Evolutionary conservation across 2,888 invertebrate genomes (phyloP).

Genomic region (Neoascia interrupta): DNA sequence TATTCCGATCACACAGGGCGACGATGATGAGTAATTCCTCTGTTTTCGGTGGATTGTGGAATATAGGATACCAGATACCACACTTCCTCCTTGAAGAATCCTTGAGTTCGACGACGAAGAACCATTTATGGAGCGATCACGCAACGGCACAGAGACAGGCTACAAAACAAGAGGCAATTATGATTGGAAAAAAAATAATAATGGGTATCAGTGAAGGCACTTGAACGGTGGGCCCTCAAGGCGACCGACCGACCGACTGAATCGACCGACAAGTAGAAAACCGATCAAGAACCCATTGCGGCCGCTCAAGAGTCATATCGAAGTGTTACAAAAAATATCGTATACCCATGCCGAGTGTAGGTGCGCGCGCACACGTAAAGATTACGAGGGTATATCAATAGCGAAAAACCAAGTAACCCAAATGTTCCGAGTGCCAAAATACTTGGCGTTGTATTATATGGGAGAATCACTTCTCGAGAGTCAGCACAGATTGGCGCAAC

Average conservation of each 20-base stretch:
- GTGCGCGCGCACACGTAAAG: conserved; percentile 41
- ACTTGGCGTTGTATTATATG: conserved; percentile 48
- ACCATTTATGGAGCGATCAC: conserved; percentile 8
- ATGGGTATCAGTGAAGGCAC: conserved; percentile 30
- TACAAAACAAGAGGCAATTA: conserved; percentile 17
- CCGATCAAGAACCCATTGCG: conserved; percentile 24
- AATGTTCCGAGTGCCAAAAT: conserved; percentile 52
- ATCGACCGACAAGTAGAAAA: conserved; percentile 15
- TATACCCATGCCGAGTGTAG: too few species aligned
- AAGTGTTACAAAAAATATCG: too few species aligned
- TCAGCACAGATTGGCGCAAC: conserved; percentile 10
- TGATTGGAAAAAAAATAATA: conserved; percentile 1
- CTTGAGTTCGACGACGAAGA: conserved; percentile 15
- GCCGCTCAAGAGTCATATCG: conserved; percentile 23
- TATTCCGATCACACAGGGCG: conserved; percentile 46
- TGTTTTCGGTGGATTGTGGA: too few species aligned
- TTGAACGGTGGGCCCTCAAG: conserved; percentile 2
- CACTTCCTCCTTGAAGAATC: background rate
- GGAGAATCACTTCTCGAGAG: conserved; percentile 57
- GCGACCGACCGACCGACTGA: too few species aligned
- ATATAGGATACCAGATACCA: too few species aligned
- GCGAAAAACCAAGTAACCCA: conserved; percentile 46
- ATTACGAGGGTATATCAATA: conserved; percentile 54
- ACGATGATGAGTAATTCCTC: conserved; percentile 42
- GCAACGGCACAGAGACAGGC: too few species aligned